phyloP scores from a whole-genome alignment of 2,797 vertebrate species.

The Hozukius guyotensis region DNA sequence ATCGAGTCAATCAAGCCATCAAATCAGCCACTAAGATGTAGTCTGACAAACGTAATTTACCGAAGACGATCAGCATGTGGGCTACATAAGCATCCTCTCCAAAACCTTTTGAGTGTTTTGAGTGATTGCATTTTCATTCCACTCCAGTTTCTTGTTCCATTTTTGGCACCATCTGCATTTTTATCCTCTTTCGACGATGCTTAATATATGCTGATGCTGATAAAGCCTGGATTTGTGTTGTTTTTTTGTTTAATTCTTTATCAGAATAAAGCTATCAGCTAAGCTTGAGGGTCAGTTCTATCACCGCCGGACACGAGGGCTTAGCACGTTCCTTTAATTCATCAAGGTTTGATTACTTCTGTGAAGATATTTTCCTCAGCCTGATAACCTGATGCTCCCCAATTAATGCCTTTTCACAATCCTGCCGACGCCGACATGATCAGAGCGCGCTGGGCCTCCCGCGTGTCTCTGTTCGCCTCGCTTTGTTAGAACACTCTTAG shows the following conservation, averaged over 20 bases:
- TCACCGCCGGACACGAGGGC: slow-evolving; percentile 78
- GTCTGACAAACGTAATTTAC: slow-evolving; percentile 69
- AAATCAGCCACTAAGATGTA: slow-evolving; percentile 73
- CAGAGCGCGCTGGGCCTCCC: slow-evolving; percentile 58
- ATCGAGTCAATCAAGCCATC: slow-evolving; percentile 74
- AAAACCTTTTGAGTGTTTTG: slow-evolving; percentile 63
- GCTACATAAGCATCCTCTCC: slow-evolving; percentile 73
- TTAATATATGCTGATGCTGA: slow-evolving; percentile 77
- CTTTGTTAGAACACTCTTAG: slow-evolving; percentile 57
- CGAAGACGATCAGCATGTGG: slow-evolving; percentile 69
- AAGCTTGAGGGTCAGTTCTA: slow-evolving; percentile 75
- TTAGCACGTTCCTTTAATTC: slow-evolving; percentile 85
- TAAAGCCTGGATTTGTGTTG: slow-evolving; percentile 76
- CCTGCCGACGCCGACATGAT: slow-evolving; percentile 71
- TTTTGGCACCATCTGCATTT: slow-evolving; percentile 73
- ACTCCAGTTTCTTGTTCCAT: slow-evolving; percentile 66
- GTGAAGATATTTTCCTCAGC: slow-evolving; percentile 77
- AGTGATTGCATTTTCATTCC: slow-evolving; percentile 81
- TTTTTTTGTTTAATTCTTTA: slow-evolving; percentile 68
- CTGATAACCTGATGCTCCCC: slow-evolving; percentile 80
- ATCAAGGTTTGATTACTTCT: slow-evolving; percentile 89
- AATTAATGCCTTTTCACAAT: slow-evolving; percentile 81
- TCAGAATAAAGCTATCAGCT: slow-evolving; percentile 69
- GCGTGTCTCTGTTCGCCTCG: slow-evolving; percentile 47
- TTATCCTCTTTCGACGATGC: slow-evolving; percentile 52